Conservation (phyloP, 1,140 invertebrate species). For the Bradysia coprophila region DNA sequence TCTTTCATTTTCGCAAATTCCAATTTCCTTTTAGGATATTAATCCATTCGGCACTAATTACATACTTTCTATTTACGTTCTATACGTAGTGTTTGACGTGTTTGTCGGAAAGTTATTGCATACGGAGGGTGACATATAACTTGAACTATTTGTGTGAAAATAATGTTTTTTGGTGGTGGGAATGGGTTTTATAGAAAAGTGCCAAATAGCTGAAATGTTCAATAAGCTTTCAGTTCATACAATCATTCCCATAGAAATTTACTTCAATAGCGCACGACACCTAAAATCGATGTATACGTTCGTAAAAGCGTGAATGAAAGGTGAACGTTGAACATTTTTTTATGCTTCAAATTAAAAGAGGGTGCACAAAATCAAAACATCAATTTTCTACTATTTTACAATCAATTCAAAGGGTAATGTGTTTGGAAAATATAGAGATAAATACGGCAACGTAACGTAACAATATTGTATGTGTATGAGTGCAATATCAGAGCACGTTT, state of each 20-base stretch:
- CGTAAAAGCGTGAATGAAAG: background rate
- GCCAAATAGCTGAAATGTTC: no score
- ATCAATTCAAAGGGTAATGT: background rate
- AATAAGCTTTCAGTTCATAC: no score
- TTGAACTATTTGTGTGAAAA: no score
- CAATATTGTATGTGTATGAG: background rate
- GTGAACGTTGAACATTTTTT: background rate
- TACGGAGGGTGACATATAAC: no score
- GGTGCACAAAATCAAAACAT: background rate
- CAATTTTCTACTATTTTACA: background rate
- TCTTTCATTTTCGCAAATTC: no score
- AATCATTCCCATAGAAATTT: no score
- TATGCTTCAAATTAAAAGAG: background rate
- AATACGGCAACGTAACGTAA: background rate
- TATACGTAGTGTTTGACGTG: no score
- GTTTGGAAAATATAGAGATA: background rate
- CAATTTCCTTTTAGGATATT: background rate
- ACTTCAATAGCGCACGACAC: no score
- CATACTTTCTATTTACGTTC: background rate
- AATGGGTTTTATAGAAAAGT: no score
- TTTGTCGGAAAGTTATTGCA: no score
- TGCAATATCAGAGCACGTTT: no score
- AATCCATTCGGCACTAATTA: background rate
- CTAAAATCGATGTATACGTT: background rate
- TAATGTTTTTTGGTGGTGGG: no score